Evolutionary conservation across 2,797 vertebrate species (phyloP), one percentile per base, ranked within the genome.

Genomic region (Sebastiscus tertius): DNA sequence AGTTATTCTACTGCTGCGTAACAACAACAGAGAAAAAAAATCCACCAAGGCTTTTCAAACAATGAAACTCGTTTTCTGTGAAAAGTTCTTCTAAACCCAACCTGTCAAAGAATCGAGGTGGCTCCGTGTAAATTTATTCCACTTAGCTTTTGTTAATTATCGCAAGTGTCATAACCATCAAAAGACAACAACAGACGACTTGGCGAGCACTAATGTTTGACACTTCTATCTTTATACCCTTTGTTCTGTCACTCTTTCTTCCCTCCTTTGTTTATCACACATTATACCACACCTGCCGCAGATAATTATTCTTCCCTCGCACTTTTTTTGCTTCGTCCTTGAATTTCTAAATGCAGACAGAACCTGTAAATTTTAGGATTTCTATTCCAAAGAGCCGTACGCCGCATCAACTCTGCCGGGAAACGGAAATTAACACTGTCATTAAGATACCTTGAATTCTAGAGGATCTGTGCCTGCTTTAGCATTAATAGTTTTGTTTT

Each of bases 111-210:
- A 93, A 88, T 87, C 80, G 84, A 88, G 81, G 85, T 72, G 75
- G 79, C 81, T 86, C 88, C 61, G 79, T 75, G 88, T 66, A 81
- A 91, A 91, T 83, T 52, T 77, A 82, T 92, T 91, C 84, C 79
- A 85, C 68, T 86, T 87, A 84, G 81, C 88, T 90, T 87, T 89
- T 80, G 87, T 86, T 92, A 93, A 94, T 95, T 94, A 92, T 93
- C 88, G 88, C 89, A 91, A 84, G 93, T 93, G 93, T 94, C 94
- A 93, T 77, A 92, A 91, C 82, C 90, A 90, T 94, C 92, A 93
- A 82, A 85, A 92, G 87, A 92, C 86, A 92, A 93, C 92, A 94
- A 92, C 88, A 91, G 88, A 90, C 71, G 81, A 92, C 80, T 86
- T 82, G 87, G 83, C 87, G 13, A 67, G 13, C 65, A 66, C 75